Conservation (phyloP, 2,797 vertebrate species). For the Macroramphosus scolopax region DNA sequence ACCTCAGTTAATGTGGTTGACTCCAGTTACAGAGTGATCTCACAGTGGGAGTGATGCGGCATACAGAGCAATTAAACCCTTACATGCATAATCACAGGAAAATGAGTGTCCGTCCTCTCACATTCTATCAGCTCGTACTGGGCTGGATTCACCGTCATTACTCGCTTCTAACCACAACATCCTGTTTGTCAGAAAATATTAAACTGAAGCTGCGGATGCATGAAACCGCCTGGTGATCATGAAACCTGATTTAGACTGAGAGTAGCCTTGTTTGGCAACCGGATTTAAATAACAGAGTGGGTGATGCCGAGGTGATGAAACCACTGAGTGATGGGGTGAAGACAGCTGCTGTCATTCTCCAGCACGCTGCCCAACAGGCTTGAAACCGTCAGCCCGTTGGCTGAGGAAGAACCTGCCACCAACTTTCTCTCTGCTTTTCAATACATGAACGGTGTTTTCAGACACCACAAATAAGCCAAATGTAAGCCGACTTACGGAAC, state of each 20-base stretch:
- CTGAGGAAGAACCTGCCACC: not conserved
- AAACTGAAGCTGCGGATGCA: not conserved
- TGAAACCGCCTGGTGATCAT: not conserved
- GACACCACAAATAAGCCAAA: no score
- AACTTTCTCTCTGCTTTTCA: no score
- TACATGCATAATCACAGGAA: conserved; percentile 56
- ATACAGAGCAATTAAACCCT: conserved; percentile 35
- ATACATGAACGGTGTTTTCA: not conserved
- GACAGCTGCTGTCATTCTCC: not conserved
- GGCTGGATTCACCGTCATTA: conserved; percentile 17
- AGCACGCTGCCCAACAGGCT: not conserved
- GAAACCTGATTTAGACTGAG: conserved; percentile 4
- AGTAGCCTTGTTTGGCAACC: conserved; percentile 4
- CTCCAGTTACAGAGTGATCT: conserved; percentile 27
- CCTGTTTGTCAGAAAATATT: conserved; percentile 1
- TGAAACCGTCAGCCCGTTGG: not conserved
- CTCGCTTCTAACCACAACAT: conserved; percentile 20
- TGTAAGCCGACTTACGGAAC: conserved; percentile 99
- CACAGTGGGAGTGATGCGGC: conserved; percentile 10
- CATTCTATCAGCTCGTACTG: conserved; percentile 34
- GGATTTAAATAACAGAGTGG: conserved; percentile 2
- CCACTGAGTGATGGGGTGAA: not conserved
- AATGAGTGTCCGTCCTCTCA: conserved; percentile 48
- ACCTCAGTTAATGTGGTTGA: conserved; percentile 15
- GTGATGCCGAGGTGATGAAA: conserved; percentile 3